Evolutionary conservation across 2,113 vertebrate species (phyloP), one percentile per base, ranked within the genome.

Genomic region (Archilochus colubris): DNA sequence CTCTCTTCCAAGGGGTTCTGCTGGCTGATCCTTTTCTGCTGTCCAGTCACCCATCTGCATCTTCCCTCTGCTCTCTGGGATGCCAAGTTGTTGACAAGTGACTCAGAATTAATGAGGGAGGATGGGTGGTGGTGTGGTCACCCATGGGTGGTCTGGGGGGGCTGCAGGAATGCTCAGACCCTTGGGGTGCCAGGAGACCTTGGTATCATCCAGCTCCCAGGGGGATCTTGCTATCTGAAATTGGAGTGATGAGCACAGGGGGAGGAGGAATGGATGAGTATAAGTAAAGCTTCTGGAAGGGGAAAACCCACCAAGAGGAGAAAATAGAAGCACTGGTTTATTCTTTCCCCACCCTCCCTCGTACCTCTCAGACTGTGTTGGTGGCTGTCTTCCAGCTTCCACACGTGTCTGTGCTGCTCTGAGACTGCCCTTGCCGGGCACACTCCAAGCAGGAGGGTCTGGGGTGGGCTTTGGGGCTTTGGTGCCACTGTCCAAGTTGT

Each of bases 271-370:
- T 4, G 2, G 70, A 48, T 76, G 27, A 68, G n/a, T 63, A 53
- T 78, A 91, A 94, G 86, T 86, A 92, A 92, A 91, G 64, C 77
- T 72, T 63, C 44, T 91, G 81, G 66, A 89, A 82, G 21, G 70
- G 87, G 78, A 91, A 93, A 82, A 78, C 48, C 64, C 87, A 79
- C n/a, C 5, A 0, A 72, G 57, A 85, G 70, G 61, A 95, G 82
- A 91, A 94, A 95, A 96, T 75, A 94, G 62, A 69, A 91, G 50
- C 0, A 0, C 31, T 59, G 28, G 53, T 84, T 76, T 95, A 40
- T 79, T 96, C 89, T 72, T 69, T 95, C 48, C 64, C 55, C 57
- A 51, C 64, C 25, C 61, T 95, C 77, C 59, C 91, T 95, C 9
- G 0, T 86, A 46, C 53, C 73, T 91, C 81, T 9, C 2, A 6